Conservation (phyloP, 2,888 invertebrate species). For the Glyphotaelius pellucidus region DNA sequence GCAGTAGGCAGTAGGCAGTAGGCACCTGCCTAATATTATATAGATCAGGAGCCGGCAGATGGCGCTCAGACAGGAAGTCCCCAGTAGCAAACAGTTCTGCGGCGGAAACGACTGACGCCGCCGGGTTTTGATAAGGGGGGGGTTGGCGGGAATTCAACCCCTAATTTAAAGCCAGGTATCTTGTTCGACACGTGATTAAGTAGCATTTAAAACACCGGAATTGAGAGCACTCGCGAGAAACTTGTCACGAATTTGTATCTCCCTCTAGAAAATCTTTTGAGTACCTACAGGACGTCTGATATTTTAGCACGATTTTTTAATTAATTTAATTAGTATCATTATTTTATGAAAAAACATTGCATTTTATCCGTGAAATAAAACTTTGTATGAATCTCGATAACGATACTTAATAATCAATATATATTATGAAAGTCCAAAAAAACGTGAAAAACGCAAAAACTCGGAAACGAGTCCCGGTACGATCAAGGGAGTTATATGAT, state of each 20-base stretch:
- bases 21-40: constrained; percentile 13
- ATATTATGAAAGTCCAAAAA: too few relatives aligned
- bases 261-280: not conserved
- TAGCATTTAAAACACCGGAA: not conserved
- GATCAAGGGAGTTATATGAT: too few relatives aligned
- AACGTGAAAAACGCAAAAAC: too few relatives aligned
- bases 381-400: not conserved
- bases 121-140: constrained; percentile 46
- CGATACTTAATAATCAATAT: not conserved
- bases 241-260: not conserved
- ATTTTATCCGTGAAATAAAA: not conserved
- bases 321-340: not conserved
- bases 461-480: too few relatives aligned
- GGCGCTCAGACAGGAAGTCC: constrained; percentile 60
- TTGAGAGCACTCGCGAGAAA: not conserved
- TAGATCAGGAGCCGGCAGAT: constrained; percentile 52
- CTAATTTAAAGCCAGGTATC: constrained; percentile 35
- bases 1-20: not conserved
- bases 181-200: constrained; percentile 34
- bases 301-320: not conserved
- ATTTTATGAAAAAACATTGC: not conserved
- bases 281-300: not conserved
- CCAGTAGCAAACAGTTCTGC: constrained; percentile 49
- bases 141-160: constrained; percentile 31
- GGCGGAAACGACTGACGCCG: constrained; percentile 63